Percentiles rank a stretch among this genome's conserved stretches.
phyloP scores from a whole-genome alignment of 2,888 invertebrate genomes.

The Papilio demoleus region DNA sequence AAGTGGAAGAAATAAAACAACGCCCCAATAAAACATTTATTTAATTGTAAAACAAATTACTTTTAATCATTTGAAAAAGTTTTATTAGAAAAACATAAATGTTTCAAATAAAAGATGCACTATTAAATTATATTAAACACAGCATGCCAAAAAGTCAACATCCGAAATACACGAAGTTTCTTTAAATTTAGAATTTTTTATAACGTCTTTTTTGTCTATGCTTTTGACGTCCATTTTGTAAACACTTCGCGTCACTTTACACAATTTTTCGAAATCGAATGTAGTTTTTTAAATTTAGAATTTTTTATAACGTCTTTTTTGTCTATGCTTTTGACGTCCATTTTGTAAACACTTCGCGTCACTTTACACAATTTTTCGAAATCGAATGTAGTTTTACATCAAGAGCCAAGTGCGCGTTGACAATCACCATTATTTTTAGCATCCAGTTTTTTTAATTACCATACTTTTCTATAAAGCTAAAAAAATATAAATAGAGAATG shows the following conservation, averaged over 20 bases:
- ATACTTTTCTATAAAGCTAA: not conserved
- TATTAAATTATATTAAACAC: not conserved
- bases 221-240: not conserved
- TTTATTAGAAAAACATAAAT: constrained; percentile 13
- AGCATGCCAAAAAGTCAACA: not conserved
- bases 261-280: no score
- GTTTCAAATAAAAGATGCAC: not conserved
- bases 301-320: not conserved
- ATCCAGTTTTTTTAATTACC: not conserved
- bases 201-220: not conserved
- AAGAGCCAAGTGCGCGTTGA: no score
- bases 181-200: not conserved
- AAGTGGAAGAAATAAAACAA: constrained; percentile 15
- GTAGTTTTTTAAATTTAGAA: constrained; percentile 4
- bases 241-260: no score
- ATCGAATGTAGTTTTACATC: no score
- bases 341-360: not conserved
- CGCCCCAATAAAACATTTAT: not conserved
- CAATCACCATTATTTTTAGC: not conserved
- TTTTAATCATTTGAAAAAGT: not conserved
- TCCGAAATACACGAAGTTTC: not conserved
- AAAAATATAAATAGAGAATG: not conserved
- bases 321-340: constrained; percentile 2
- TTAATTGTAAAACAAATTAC: not conserved
- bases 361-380: no score